Base-by-base conservation (phyloP, 2,888 invertebrate genomes). In the Lycaena phlaeas region DNA sequence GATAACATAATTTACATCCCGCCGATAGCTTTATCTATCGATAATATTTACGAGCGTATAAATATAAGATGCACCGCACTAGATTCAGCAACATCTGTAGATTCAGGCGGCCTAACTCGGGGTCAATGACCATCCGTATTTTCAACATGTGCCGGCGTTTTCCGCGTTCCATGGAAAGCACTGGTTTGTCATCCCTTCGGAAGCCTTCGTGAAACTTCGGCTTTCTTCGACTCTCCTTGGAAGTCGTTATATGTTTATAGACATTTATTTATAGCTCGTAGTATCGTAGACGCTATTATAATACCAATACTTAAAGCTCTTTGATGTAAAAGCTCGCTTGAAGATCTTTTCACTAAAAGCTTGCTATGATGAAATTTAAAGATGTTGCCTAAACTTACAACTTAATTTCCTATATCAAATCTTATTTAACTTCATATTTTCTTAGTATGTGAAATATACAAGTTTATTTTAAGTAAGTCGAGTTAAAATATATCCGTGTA, bases 121-220 rank as follows among this genome's bases (percentile, higher is more conserved):
- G 81, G 81, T 79, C 81, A 81, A 71, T 78, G 81, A 63, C 81
- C 81, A 70, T 64, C 69, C 67, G 82, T 81, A 81, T 82, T 82
- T 82, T 81, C 81, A 81, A 82, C 82, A 81, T 79, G 75, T 78
- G 79, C 77, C 66, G 71, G 68, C 71, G 75, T 78, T 82, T 82
- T 82, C 82, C 82, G 82, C 82, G 82, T 82, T 82, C 82, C 77
- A 66, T 59, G 81, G 78, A 81, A 78, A 81, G 70, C 72, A 64
- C 71, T 62, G 54, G 66, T 65, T 63, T 73, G 75, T 73, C 76
- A 72, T 71, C 74, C 73, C 70, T 72, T 79, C 79, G 77, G 72
- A 57, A 56, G 54, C 53, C 60, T 61, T 73, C 77, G 79, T 61
- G 40, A 30, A 54, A 55, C 66, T 68, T 78, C 79, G 78, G 61